Percentiles rank a stretch among this genome's conserved stretches.
phyloP scores from a whole-genome alignment of 2,888 invertebrate species.

The Lasioglossum malachurum region DNA sequence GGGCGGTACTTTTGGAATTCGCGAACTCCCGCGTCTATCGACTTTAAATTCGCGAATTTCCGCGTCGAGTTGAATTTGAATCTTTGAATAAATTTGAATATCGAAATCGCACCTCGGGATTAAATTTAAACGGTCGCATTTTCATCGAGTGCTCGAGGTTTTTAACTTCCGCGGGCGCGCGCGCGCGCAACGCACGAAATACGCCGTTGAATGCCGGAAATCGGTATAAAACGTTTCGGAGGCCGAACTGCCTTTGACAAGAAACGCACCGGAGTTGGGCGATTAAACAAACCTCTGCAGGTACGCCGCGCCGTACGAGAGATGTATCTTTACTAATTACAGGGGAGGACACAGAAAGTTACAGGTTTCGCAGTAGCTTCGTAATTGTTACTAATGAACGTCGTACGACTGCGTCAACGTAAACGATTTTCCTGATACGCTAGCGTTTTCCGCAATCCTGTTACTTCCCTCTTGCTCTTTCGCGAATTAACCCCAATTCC shows the following conservation, averaged over 20 bases:
- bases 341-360: conserved; percentile 53
- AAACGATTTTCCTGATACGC: conserved; percentile 24
- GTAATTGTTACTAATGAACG: conserved; percentile 60
- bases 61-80: background rate
- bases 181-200: background rate
- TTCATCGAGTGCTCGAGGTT: background rate
- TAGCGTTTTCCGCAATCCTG: conserved; percentile 1
- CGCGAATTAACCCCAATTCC: background rate
- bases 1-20: background rate
- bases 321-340: conserved; percentile 53
- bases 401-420: conserved; percentile 41
- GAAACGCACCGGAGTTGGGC: conserved; percentile 30
- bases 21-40: background rate
- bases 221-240: conserved; percentile 1
- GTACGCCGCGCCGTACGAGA: conserved; percentile 26
- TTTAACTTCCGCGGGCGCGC: background rate
- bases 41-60: background rate
- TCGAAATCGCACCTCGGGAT: background rate
- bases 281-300: conserved; percentile 59
- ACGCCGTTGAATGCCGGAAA: background rate
- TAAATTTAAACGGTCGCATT: background rate
- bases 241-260: background rate
- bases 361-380: conserved; percentile 45
- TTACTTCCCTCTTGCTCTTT: background rate
- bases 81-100: background rate